A percentile compares a stretch with the other conserved stretches of the same genome.
Conservation (phyloP, 2,113 vertebrate genomes). For the Oreotrochilus melanogaster region DNA sequence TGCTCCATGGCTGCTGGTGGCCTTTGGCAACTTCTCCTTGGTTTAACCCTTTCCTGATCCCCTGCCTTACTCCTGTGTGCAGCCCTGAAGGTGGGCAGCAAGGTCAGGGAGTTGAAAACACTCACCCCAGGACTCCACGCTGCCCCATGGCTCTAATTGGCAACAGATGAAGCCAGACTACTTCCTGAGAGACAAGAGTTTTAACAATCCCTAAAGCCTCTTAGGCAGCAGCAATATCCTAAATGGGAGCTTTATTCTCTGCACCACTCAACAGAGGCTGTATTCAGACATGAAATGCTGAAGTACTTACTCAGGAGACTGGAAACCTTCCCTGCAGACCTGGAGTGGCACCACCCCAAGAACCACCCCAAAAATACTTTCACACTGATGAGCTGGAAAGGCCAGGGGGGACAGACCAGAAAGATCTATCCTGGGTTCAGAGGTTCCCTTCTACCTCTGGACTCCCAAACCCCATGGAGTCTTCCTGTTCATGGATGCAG, state of each 20-base stretch:
- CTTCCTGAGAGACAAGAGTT: constrained; percentile 55
- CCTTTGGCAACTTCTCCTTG: neutral
- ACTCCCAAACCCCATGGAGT: neutral
- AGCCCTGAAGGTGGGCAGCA: neutral
- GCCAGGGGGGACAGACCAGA: neutral
- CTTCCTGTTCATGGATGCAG: neutral
- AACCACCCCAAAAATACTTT: neutral
- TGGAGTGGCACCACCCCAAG: neutral
- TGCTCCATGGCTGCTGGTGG: fast-evolving
- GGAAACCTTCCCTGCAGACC: neutral
- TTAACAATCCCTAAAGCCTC: constrained; percentile 68
- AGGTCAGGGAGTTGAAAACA: neutral
- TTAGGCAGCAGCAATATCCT: constrained; percentile 62
- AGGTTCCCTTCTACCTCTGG: neutral
- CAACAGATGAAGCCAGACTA: constrained; percentile 47
- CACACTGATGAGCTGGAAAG: neutral
- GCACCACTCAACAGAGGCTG: neutral
- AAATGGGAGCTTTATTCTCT: constrained; percentile 61
- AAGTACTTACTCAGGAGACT: neutral
- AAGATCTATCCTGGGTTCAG: neutral
- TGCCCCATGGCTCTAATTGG: constrained; percentile 2
- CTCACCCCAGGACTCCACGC: neutral
- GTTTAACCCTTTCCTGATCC: neutral
- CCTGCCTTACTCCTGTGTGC: fast-evolving
- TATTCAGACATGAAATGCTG: constrained; percentile 29